Conservation (phyloP, 2,113 vertebrate species). For the Rhombomys opimus region DNA sequence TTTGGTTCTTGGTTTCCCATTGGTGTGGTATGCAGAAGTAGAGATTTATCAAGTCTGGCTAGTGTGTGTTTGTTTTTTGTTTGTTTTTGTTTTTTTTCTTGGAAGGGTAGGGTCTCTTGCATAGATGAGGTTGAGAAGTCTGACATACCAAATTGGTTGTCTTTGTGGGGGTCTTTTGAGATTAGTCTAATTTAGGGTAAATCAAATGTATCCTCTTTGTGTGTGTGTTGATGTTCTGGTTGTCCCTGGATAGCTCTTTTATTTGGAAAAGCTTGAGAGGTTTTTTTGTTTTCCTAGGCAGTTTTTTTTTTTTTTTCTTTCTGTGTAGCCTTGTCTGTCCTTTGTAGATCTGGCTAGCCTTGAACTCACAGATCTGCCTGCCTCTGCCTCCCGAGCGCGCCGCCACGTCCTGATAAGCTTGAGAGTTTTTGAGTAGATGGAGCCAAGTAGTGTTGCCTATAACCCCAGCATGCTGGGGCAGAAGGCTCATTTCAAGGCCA, state of each 20-base stretch:
- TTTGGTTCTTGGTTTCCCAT: neutral
- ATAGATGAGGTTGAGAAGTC: neutral
- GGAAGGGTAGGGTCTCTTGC: neutral
- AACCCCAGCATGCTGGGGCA: neutral
- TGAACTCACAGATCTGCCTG: too few species aligned
- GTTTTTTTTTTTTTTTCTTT: too few species aligned
- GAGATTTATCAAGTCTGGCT: neutral
- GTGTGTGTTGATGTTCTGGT: neutral
- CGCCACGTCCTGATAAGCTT: neutral
- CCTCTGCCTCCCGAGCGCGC: too few species aligned
- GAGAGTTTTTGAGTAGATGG: neutral
- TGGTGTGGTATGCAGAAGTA: neutral
- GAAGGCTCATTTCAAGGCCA: neutral
- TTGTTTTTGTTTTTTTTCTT: too few species aligned
- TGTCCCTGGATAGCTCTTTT: neutral
- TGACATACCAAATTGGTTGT: neutral
- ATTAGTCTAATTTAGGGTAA: neutral
- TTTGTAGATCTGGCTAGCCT: too few species aligned
- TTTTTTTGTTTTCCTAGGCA: neutral
- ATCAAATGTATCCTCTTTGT: neutral
- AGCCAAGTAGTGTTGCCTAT: neutral
- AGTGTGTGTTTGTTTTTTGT: neutral
- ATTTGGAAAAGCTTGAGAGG: neutral
- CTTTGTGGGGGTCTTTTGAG: neutral
- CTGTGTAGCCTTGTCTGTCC: too few species aligned